Conservation (phyloP, 2,797 vertebrate genomes). For the Pipistrellus nathusii region DNA sequence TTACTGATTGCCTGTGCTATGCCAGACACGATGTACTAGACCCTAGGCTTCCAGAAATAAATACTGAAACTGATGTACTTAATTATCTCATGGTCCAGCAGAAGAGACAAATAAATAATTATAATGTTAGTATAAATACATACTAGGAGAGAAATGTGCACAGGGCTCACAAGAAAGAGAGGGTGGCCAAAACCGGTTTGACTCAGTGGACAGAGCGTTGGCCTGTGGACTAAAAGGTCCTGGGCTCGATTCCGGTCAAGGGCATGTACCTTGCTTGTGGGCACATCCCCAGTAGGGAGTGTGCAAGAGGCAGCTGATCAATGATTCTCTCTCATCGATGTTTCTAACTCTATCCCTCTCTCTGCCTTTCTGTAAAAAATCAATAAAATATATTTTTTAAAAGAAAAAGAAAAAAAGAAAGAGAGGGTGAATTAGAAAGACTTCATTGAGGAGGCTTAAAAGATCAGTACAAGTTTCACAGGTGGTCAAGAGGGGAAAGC, state of each 20-base stretch:
- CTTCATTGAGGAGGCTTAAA: background rate
- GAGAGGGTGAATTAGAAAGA: background rate
- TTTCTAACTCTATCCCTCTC: too few relatives aligned
- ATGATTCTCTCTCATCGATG: too few relatives aligned
- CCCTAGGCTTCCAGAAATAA: constrained; percentile 7
- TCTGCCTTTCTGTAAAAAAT: too few relatives aligned
- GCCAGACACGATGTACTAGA: background rate
- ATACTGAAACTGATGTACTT: background rate
- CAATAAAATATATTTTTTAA: too few relatives aligned
- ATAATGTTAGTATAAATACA: background rate
- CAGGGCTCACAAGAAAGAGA: background rate
- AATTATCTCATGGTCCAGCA: background rate
- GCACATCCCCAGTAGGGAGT: too few relatives aligned
- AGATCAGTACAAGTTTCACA: background rate
- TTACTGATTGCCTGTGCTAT: background rate
- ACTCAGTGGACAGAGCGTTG: too few relatives aligned
- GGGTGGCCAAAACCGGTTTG: too few relatives aligned
- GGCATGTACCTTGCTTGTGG: too few relatives aligned
- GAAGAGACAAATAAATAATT: background rate
- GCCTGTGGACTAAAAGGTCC: too few relatives aligned
- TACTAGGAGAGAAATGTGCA: background rate
- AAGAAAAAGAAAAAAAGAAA: background rate
- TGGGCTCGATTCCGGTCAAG: too few relatives aligned
- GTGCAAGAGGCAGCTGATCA: too few relatives aligned
- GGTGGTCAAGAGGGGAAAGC: background rate